Conservation (phyloP, 1,140 invertebrate species). For the Cyphomyrmex costatus region DNA sequence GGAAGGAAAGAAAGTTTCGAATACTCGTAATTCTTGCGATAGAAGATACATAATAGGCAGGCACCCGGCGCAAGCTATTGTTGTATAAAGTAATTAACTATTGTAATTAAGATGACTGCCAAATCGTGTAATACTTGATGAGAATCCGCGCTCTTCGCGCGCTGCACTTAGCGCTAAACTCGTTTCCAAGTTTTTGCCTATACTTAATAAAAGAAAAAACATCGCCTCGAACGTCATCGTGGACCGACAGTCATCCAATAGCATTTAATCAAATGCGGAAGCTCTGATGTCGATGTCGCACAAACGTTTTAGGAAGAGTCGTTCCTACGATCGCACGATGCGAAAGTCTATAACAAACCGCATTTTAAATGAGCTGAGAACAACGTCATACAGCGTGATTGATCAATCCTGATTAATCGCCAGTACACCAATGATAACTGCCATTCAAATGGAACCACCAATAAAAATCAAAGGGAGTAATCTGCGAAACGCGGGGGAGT, state of each 20-base stretch:
- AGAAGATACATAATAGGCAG: conserved; percentile 33
- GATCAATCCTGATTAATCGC: conserved; percentile 19
- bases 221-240: conserved; percentile 14
- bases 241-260: not conserved
- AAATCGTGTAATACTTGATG: conserved; percentile 48
- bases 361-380: conserved; percentile 30
- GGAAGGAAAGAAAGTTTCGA: conserved; percentile 50
- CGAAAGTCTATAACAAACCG: conserved; percentile 18
- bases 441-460: conserved; percentile 56
- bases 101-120: conserved; percentile 68
- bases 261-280: conserved; percentile 31
- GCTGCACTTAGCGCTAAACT: conserved; percentile 22
- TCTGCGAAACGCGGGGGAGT: conserved; percentile 3
- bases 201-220: not conserved
- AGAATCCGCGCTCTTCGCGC: conserved; percentile 6
- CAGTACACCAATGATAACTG: conserved; percentile 49
- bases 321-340: not conserved
- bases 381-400: conserved; percentile 20
- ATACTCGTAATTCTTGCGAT: conserved; percentile 60
- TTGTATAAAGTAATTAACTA: conserved; percentile 53
- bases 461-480: conserved; percentile 18
- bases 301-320: conserved; percentile 12
- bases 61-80: conserved; percentile 56
- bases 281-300: not conserved
- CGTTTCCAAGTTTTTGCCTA: not conserved